Conservation (phyloP, 2,888 invertebrate species). For the Tipula confusa region DNA sequence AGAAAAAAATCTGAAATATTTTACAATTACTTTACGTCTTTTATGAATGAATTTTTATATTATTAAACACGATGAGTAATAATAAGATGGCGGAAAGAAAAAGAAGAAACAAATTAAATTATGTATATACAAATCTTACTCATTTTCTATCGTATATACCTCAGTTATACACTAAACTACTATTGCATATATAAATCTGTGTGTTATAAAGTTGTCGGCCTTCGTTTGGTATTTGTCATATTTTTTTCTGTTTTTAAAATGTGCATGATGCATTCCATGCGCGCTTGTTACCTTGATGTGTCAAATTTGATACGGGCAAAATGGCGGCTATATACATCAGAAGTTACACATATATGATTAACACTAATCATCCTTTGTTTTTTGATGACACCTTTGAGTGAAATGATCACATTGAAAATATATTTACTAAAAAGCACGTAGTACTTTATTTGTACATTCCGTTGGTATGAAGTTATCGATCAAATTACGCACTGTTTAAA, state of each 20-base stretch:
- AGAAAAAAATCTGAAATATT: constrained; percentile 12
- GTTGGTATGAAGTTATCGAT: no score
- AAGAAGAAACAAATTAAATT: not conserved
- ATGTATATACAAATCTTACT: constrained; percentile 15
- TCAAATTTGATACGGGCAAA: not conserved
- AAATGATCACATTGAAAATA: no score
- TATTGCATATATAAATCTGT: not conserved
- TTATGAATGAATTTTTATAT: not conserved
- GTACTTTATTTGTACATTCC: no score
- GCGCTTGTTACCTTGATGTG: not conserved
- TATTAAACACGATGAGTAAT: not conserved
- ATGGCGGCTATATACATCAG: not conserved
- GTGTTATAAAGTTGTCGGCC: not conserved
- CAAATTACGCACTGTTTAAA: no score
- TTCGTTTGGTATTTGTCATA: not conserved
- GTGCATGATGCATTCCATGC: constrained; percentile 12
- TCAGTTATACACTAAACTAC: not conserved
- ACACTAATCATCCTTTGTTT: not conserved
- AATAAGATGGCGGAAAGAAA: not conserved
- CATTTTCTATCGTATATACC: not conserved
- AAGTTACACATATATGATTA: no score
- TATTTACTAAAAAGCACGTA: no score
- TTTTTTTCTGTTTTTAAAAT: not conserved
- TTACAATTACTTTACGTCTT: constrained; percentile 20
- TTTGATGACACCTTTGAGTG: no score